Conservation (phyloP, 2,888 invertebrate genomes). For the Drosophila emarginata region DNA sequence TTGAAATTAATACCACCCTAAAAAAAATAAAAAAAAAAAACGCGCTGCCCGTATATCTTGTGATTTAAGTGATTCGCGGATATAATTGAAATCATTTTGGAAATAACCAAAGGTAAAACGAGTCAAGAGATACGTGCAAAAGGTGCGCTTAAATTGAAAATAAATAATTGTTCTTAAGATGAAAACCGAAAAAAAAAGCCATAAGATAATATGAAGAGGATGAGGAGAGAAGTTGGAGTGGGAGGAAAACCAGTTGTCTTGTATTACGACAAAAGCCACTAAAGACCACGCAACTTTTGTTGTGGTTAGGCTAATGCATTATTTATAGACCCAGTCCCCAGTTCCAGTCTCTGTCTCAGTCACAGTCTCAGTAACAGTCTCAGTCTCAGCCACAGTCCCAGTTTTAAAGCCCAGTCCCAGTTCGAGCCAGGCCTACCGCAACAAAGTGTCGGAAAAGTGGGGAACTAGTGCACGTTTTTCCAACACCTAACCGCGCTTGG, state of each 20-base stretch:
- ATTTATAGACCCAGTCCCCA: slow-evolving; percentile 49
- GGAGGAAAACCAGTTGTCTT: slow-evolving; percentile 1
- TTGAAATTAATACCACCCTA: slow-evolving; percentile 16
- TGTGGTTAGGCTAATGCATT: slow-evolving; percentile 64
- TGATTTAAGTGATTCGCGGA: neutral
- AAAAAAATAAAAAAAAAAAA: slow-evolving; percentile 35
- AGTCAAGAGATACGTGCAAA: neutral
- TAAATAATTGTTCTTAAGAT: neutral
- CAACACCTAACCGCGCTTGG: slow-evolving; percentile 43
- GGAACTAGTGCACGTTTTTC: slow-evolving; percentile 52
- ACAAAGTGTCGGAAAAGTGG: slow-evolving; percentile 45
- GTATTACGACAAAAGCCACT: neutral
- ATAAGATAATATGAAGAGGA: neutral
- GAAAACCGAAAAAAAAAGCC: neutral
- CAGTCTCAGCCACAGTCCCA: neutral
- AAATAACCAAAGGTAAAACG: neutral
- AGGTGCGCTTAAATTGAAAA: slow-evolving; percentile 4
- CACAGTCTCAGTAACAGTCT: no score
- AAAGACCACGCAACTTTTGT: slow-evolving; percentile 19
- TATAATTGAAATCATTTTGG: neutral
- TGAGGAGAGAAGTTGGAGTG: no score
- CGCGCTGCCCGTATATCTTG: slow-evolving; percentile 20
- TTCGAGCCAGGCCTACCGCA: slow-evolving; percentile 29
- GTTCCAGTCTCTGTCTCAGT: slow-evolving; percentile 17
- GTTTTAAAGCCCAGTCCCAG: slow-evolving; percentile 14